Evolutionary conservation across 2,888 invertebrate genomes (phyloP).

Genomic region (Aphidius colemani): DNA sequence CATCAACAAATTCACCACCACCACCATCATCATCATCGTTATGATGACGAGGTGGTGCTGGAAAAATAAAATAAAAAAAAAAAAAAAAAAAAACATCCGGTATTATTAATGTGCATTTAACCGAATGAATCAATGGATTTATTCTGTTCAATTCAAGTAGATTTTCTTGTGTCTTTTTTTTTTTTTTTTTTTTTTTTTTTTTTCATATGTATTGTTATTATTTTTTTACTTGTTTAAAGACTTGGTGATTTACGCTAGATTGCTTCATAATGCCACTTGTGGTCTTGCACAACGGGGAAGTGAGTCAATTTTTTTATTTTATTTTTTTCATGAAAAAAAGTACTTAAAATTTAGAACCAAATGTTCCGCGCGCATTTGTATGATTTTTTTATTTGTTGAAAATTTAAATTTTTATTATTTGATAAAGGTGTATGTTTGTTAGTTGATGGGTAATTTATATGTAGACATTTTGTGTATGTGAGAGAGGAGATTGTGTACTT

Average conservation of each 20-base stretch:
- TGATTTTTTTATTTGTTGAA: background rate
- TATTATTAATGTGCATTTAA: too few species aligned
- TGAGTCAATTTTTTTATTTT: background rate
- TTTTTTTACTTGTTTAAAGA: background rate
- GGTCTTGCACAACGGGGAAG: slow-evolving; percentile 1
- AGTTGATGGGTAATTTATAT: slow-evolving; percentile 7
- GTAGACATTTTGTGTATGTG: background rate
- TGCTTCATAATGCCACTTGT: slow-evolving; percentile 33
- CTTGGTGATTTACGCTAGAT: slow-evolving; percentile 35
- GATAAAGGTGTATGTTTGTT: background rate
- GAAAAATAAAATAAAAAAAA: background rate
- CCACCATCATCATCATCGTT: too few species aligned
- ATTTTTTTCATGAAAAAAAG: background rate
- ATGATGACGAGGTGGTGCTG: too few species aligned
- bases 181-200: slow-evolving; percentile 1
- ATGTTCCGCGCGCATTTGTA: slow-evolving; percentile 9
- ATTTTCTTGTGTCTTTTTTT: slow-evolving; percentile 1
- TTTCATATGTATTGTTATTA: background rate
- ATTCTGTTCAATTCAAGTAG: slow-evolving; percentile 24
- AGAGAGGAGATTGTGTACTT: background rate
- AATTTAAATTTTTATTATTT: background rate
- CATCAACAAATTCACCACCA: too few species aligned
- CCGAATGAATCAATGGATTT: background rate
- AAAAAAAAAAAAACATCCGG: too few species aligned
- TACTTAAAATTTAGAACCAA: background rate